Base-by-base conservation (phyloP, 1,140 invertebrate species). In the Zophobas morio region DNA sequence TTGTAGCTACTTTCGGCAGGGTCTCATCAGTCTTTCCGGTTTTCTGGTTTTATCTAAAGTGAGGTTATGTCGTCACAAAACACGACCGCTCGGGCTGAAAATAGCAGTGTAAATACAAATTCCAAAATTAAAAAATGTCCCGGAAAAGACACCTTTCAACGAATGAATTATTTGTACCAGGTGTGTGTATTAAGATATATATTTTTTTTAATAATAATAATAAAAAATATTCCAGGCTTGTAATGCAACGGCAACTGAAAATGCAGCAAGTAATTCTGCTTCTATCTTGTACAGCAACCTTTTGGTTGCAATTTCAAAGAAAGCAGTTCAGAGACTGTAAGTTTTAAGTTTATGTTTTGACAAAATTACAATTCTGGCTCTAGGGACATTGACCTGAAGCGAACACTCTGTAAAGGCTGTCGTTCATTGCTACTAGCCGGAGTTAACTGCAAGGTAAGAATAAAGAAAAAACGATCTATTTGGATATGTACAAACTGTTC, bases 91-190 rank as follows among this genome's bases (percentile, higher is more conserved):
- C n/a, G 3, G 3, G 53, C 34, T 20, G 35, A n/a, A 70, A 70
- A 4, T 46, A 46, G 1, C 42, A 42, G 42, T 71, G 49, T 71
- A 63, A 49, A 53, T 20, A 80, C 81, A 66, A 78, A 33, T 70
- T 20, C 20, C 20, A 74, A 77, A 47, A 79, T 56, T 2, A 80
- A 80, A 74, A 81, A 82, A 77, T 84, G 82, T 80, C 76, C 71
- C 33, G 88, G 88, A 74, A 88, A 89, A 78, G 89, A 90, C 83
- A 85, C 86, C 8, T 88, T 90, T 80, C 88, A 89, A 81, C 84
- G 89, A 57, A 88, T 90, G 73, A 90, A 90, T 80, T 90, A 87
- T 82, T 81, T 90, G n/a, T 89, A 88, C 81, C 89, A 90, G 82
- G 89, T 88, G 84, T 77, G 79, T 82, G 70, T 37, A 34, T 42